These are phyloP conservation scores for Indri indri DNA, from an alignment of 2,113 vertebrate species.

Conservation along the genomic window DNA sequence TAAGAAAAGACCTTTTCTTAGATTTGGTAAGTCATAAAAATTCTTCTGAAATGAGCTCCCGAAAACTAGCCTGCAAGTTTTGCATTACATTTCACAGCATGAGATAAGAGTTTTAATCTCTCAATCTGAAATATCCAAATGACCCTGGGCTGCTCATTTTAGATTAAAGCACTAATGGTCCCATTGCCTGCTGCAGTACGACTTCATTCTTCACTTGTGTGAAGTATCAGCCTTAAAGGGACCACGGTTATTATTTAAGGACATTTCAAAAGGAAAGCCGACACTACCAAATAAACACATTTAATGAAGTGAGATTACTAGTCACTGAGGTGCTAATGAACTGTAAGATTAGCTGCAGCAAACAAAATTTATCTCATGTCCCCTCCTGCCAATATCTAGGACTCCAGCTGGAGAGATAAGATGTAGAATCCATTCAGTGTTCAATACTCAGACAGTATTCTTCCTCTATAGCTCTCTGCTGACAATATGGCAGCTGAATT, in stretches of 20 bases:
- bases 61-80: conserved; percentile 64
- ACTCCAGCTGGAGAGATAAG: conserved; percentile 65
- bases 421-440: conserved; percentile 60
- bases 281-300: conserved; percentile 78
- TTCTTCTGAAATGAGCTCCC: conserved; percentile 45
- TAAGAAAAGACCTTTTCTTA: background rate
- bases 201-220: conserved; percentile 48
- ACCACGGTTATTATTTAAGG: conserved; percentile 67
- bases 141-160: conserved; percentile 61
- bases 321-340: conserved; percentile 79
- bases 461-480: background rate
- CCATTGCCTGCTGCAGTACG: conserved; percentile 14
- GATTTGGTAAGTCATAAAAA: conserved; percentile 17
- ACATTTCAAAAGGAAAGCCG: conserved; percentile 72
- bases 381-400: conserved; percentile 73
- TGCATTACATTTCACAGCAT: conserved; percentile 64
- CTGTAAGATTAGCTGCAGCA: conserved; percentile 71
- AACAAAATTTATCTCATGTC: conserved; percentile 72
- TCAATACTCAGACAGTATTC: conserved; percentile 60
- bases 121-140: conserved; percentile 70
- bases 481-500: conserved; percentile 66
- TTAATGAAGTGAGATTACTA: conserved; percentile 80
- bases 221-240: conserved; percentile 39
- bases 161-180: conserved; percentile 61
- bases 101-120: conserved; percentile 66